These are phyloP conservation scores for Spea multiplicata DNA, from an alignment of 2,113 vertebrate species.

Conservation along the genomic window DNA sequence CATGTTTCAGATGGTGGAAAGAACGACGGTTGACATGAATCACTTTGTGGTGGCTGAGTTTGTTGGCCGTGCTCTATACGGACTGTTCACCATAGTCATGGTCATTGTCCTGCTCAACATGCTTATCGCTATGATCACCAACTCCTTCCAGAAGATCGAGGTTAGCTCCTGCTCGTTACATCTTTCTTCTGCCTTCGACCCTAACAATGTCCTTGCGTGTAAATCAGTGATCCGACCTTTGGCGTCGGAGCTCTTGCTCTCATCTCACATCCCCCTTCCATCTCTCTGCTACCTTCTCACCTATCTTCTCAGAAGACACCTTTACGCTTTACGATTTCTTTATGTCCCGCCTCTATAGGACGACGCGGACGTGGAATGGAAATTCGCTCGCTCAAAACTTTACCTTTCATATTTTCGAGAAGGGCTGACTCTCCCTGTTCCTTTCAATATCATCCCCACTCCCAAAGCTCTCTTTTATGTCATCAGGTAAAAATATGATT, in stretches of 20 bases:
- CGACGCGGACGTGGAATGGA: constrained; percentile 88
- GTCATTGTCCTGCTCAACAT: constrained; percentile 89
- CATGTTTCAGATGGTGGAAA: constrained; percentile 83
- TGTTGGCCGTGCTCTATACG: constrained; percentile 77
- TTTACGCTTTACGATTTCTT: neutral
- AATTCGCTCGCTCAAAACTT: constrained; percentile 86
- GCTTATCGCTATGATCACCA: constrained; percentile 92
- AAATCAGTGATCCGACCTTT: no score
- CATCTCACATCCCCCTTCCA: no score
- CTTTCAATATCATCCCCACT: constrained; percentile 85
- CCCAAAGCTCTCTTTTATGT: constrained; percentile 79
- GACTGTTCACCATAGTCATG: constrained; percentile 83
- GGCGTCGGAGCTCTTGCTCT: no score
- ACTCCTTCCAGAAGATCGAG: constrained; percentile 91
- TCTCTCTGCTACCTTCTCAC: no score
- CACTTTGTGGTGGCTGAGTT: constrained; percentile 75
- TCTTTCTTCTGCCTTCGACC: neutral
- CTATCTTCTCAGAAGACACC: neutral
- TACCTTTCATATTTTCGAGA: constrained; percentile 87
- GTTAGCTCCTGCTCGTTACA: constrained; percentile 50
- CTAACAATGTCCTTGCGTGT: no score
- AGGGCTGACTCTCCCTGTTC: constrained; percentile 83
- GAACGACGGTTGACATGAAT: constrained; percentile 79
- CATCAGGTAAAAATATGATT: constrained; percentile 63
- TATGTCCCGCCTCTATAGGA: constrained; percentile 62